These are phyloP conservation scores for Caenorhabditis sp. DNA, from an alignment of 2,888 invertebrate genomes.

Conservation along the genomic window DNA sequence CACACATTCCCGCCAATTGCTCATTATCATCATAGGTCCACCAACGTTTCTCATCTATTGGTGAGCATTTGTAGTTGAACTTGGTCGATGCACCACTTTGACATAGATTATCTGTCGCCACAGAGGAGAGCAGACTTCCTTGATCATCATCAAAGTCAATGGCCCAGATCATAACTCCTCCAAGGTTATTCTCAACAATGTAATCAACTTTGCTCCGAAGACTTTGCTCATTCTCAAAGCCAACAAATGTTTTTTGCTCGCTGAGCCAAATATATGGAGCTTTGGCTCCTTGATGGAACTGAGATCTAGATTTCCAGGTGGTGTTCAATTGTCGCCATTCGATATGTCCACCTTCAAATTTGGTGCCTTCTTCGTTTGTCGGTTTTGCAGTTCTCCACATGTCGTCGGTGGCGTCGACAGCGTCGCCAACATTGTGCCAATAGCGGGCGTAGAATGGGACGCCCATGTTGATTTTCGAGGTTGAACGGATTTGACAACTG, in stretches of 20 bases:
- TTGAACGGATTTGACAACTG: slow-evolving; percentile 58
- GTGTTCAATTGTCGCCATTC: slow-evolving; percentile 56
- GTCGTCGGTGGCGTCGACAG: slow-evolving; percentile 63
- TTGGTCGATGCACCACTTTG: too few relatives aligned
- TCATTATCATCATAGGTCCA: slow-evolving; percentile 69
- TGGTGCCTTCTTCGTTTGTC: slow-evolving; percentile 46
- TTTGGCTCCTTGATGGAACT: slow-evolving; percentile 60
- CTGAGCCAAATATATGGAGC: slow-evolving; percentile 62
- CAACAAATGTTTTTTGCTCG: slow-evolving; percentile 58
- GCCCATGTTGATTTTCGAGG: slow-evolving; percentile 64
- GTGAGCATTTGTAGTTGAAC: slow-evolving; percentile 62
- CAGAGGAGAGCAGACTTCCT: slow-evolving; percentile 56
- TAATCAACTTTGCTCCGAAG: slow-evolving; percentile 63
- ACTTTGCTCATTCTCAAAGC: slow-evolving; percentile 66
- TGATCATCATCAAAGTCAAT: slow-evolving; percentile 68
- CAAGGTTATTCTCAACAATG: slow-evolving; percentile 59
- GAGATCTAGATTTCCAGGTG: slow-evolving; percentile 37
- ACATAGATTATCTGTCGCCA: slow-evolving; percentile 21
- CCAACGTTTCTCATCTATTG: slow-evolving; percentile 67
- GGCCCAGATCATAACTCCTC: slow-evolving; percentile 71
- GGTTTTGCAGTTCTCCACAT: slow-evolving; percentile 69
- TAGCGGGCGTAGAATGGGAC: slow-evolving; percentile 69
- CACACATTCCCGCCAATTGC: slow-evolving; percentile 69
- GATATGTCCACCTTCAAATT: slow-evolving; percentile 63
- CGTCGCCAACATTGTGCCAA: slow-evolving; percentile 67